Evolutionary conservation across 2,888 invertebrate genomes (phyloP).

Genomic region (Ypsolopha sequella): DNA sequence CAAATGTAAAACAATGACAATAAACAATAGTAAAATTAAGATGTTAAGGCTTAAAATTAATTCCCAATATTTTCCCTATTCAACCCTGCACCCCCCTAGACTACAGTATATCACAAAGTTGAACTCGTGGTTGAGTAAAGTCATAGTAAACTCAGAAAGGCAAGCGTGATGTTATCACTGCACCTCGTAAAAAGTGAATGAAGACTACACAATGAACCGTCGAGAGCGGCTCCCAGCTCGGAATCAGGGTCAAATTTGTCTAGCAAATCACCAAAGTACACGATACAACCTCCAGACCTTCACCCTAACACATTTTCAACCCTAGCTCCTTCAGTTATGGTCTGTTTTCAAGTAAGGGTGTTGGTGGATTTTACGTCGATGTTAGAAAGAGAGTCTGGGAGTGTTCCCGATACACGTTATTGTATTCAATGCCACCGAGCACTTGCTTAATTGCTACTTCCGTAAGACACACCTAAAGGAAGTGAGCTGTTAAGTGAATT

Average conservation of each 20-base stretch:
- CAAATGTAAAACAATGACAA: no score
- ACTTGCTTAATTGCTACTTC: constrained; percentile 56
- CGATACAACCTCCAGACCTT: constrained; percentile 18
- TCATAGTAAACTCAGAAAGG: neutral
- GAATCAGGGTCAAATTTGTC: constrained; percentile 64
- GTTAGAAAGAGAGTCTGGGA: constrained; percentile 50
- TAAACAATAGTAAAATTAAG: no score
- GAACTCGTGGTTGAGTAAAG: no score
- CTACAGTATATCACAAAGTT: no score
- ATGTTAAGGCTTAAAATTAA: no score
- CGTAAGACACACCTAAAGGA: constrained; percentile 17
- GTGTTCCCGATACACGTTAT: constrained; percentile 46
- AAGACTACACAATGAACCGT: constrained; percentile 43
- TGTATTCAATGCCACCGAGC: constrained; percentile 49
- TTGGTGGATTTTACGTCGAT: constrained; percentile 16
- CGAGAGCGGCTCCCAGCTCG: constrained; percentile 42
- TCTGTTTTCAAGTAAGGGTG: no score
- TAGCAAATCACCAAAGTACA: constrained; percentile 47
- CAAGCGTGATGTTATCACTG: constrained; percentile 25
- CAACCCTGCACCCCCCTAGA: no score
- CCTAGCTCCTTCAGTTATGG: no score
- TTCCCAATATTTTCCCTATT: no score
- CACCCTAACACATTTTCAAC: neutral
- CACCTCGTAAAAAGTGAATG: constrained; percentile 51
- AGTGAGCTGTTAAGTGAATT: neutral